Conservation (phyloP, 2,113 vertebrate species). For the Suncus etruscus region DNA sequence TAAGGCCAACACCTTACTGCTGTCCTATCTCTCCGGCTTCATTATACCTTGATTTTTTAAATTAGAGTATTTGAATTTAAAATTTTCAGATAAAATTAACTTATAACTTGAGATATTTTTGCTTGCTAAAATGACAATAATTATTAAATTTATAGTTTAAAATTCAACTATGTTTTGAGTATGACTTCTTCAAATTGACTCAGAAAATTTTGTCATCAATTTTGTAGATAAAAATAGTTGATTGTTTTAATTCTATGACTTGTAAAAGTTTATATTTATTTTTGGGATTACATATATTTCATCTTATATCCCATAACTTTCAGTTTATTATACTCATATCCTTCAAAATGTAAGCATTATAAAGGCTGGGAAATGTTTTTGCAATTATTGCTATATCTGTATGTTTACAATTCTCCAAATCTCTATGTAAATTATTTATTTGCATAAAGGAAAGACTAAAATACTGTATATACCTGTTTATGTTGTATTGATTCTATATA, state of each 20-base stretch:
- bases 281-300: slow-evolving; percentile 34
- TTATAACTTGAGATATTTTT: not conserved
- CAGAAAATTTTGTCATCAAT: not conserved
- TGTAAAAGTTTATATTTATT: not conserved
- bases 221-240: not conserved
- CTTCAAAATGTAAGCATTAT: slow-evolving; percentile 15
- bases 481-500: not conserved
- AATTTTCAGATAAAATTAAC: not conserved
- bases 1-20: too few species aligned
- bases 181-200: not conserved
- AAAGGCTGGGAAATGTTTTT: not conserved
- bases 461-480: not conserved
- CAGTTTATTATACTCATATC: not conserved
- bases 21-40: too few species aligned
- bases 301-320: not conserved
- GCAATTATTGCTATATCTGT: not conserved
- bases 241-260: not conserved
- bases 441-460: not conserved
- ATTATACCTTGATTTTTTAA: not conserved
- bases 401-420: not conserved
- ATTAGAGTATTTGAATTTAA: slow-evolving; percentile 42
- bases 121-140: too few species aligned
- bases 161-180: not conserved
- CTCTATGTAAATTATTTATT: not conserved
- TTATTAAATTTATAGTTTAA: not conserved